Evolutionary conservation across 1,140 invertebrate genomes (phyloP), one percentile per base, ranked within the genome.

Genomic region (Drosophila ambigua): DNA sequence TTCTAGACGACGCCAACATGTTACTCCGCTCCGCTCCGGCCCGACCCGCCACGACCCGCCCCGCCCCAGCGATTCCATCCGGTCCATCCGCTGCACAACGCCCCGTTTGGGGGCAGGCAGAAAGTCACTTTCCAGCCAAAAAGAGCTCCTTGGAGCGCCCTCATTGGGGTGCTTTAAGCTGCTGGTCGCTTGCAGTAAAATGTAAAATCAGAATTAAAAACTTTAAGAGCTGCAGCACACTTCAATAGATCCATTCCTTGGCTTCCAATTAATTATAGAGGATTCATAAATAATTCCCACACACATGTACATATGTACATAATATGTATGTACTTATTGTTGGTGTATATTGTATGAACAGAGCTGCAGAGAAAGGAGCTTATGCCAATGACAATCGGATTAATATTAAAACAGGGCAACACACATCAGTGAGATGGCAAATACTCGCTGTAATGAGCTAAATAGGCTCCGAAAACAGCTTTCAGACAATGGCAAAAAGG

Each of bases 1-100:
- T 83, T 83, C 80, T 84, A 83, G 80, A 83, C 80, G 77, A 62
- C 63, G 69, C 72, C 79, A 82, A 82, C 79, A 82, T 82, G 79
- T 81, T 69, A 67, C 79, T 69, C 58, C 49, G 28, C 28, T 6
- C 2, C 31, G n/a, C 16, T 16, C 31, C 7, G 2, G 26, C n/a
- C 41, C 59, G 51, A 23, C 41, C 58, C 71, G 48, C 0, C 35
- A 0, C 26, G 5, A 35, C n/a, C 35, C 64, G 48, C 28, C 41
- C 58, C 71, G 51, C 61, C 77, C 67, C 59, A 20, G 15, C 53
- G 67, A 72, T 67, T 75, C 72, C 77, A 46, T 75, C 53, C 53
- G 46, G 44, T 72, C 20, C 31, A 23, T 23, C 23, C 53, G 15
- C 9, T 13, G 7, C 20, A 26, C 16, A 16, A 16, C 16, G 16